Percentiles rank a stretch among this genome's conserved stretches.
These are phyloP conservation scores for Lithobius niger DNA, from an alignment of 1,140 invertebrate species.

Conservation along the genomic window DNA sequence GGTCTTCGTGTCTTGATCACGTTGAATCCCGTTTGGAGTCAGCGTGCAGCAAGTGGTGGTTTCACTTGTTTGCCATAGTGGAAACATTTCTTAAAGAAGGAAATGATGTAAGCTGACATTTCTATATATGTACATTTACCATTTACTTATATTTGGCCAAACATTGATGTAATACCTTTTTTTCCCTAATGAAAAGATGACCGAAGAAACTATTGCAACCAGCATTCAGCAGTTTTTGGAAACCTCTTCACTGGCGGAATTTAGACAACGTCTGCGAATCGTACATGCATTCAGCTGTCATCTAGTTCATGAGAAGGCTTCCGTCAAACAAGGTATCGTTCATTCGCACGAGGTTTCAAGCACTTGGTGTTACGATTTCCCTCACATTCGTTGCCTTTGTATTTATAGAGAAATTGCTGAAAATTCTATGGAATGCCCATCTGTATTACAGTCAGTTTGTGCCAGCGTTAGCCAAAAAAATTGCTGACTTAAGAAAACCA, in stretches of 20 bases:
- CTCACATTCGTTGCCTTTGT: too few species aligned
- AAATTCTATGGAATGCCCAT: constrained; percentile 70
- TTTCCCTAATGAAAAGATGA: constrained; percentile 29
- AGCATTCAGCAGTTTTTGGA: constrained; percentile 68
- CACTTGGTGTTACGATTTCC: too few species aligned
- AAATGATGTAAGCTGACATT: neutral
- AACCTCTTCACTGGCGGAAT: constrained; percentile 69
- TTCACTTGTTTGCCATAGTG: constrained; percentile 61
- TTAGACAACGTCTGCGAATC: constrained; percentile 58
- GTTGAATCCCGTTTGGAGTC: constrained; percentile 41
- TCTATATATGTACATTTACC: neutral
- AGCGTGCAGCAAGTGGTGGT: constrained; percentile 72
- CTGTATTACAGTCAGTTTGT: constrained; percentile 73
- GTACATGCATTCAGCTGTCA: constrained; percentile 65
- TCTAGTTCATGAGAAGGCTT: constrained; percentile 38
- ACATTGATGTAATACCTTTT: too few species aligned
- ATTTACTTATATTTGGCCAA: too few species aligned
- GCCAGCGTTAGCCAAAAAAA: constrained; percentile 43
- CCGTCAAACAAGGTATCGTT: constrained; percentile 32
- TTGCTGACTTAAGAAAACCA: constrained; percentile 51
- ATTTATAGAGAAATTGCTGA: constrained; percentile 45
- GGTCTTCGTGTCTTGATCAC: constrained; percentile 29
- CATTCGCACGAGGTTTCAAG: too few species aligned
- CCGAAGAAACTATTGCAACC: constrained; percentile 31
- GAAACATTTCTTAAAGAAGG: constrained; percentile 31